Base-by-base conservation (phyloP, 2,888 invertebrate genomes). In the Thumatha senex region DNA sequence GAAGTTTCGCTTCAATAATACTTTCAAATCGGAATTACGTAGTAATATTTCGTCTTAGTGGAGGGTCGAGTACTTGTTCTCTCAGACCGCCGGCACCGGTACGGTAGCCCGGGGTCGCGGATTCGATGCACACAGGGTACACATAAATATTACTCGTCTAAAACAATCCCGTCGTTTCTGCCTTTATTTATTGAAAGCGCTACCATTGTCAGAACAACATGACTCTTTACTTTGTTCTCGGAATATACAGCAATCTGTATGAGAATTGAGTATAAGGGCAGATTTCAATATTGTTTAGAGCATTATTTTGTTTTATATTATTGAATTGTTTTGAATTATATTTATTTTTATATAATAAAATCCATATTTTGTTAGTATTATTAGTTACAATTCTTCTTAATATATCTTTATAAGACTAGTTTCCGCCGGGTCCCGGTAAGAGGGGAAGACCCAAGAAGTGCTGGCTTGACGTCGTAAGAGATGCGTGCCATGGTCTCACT, bases 21-120 rank as follows among this genome's bases (percentile, higher is more conserved):
- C n/a, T 10, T 4, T 24, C 18, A 24, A 24, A 24, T 4, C 18
- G 18, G 5, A 2, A 24, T 24, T 24, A 24, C 18, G 18, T 24
- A n/a, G n/a, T n/a, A n/a, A n/a, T n/a, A 35, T 13, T 7, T 0
- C 11, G 4, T 40, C 33, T 47, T 18, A 29, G 33, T 40, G 15
- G 33, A 47, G 18, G 18, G 18, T 5, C n/a, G n/a, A n/a, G n/a
- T n/a, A n/a, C 18, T 24, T 5, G 18, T 40, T 40, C 14, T n/a
- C 9, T 15, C 47, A 77, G 86, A 85, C 86, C 86, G 86, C 86
- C 86, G 70, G 65, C 67, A 67, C 80, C 58, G 81, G 74, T 76
- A 84, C 87, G 82, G 88, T 86, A 86, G 88, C 86, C 69, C 73
- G 78, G 68, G 86, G 86, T 86, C 86, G 76, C 79, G 62, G 75